Evolutionary conservation across 2,113 vertebrate species (phyloP).

Genomic region (Megalops atlanticus): DNA sequence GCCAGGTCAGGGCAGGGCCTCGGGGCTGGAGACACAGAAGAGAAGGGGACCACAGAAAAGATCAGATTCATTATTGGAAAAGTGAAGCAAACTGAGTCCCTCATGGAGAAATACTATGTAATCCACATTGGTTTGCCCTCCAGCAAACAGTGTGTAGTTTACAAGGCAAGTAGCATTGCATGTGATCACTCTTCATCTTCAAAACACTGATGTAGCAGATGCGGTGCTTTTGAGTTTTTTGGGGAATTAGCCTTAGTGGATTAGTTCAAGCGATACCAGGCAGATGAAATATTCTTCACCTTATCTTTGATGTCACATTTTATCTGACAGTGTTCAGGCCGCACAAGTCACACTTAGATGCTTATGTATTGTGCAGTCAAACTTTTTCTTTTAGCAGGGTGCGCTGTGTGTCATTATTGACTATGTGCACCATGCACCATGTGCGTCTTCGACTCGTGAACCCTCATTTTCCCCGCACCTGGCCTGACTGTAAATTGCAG

Average conservation of each 20-base stretch:
- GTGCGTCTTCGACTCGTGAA: background rate
- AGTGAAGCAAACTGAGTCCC: conserved; percentile 4
- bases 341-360: too few species aligned
- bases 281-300: too few species aligned
- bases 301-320: background rate
- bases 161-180: too few species aligned
- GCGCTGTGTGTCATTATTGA: background rate
- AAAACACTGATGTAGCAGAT: too few species aligned
- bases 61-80: conserved; percentile 31
- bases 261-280: too few species aligned
- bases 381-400: background rate
- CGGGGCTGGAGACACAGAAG: conserved; percentile 35
- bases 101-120: background rate
- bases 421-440: too few species aligned
- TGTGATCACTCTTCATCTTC: too few species aligned
- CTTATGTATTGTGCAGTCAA: background rate
- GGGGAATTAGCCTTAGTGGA: too few species aligned
- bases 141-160: background rate
- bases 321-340: background rate
- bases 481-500: background rate
- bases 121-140: too few species aligned
- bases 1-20: conserved; percentile 34
- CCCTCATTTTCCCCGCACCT: background rate
- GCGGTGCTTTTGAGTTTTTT: too few species aligned
- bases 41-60: conserved; percentile 35